Conservation (phyloP, 2,888 invertebrate species). For the Athripsodes cinereus region DNA sequence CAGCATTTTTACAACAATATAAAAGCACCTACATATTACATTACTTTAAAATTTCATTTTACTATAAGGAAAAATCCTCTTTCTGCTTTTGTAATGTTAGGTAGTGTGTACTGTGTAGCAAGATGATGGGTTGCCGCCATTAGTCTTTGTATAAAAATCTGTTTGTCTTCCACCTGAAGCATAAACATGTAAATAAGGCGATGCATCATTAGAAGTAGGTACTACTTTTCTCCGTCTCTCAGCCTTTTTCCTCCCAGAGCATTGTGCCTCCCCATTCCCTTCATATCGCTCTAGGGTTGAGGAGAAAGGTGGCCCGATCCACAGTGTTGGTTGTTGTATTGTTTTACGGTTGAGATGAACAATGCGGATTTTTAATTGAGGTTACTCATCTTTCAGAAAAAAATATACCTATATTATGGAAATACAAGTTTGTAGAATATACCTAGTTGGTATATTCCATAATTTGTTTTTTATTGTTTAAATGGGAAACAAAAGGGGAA, state of each 20-base stretch:
- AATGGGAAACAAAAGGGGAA: no score
- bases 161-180: constrained; percentile 24
- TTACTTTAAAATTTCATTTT: no score
- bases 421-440: no score
- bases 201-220: constrained; percentile 24
- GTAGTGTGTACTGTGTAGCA: no score
- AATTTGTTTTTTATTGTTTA: no score
- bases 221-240: constrained; percentile 1
- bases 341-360: background rate
- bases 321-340: background rate
- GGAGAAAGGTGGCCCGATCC: background rate
- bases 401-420: no score
- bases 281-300: background rate
- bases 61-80: no score
- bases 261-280: background rate
- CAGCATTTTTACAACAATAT: no score
- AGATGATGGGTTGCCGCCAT: constrained; percentile 10
- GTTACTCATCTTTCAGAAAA: no score
- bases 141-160: constrained; percentile 15
- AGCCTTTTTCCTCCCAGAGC: constrained; percentile 5
- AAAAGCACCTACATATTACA: no score
- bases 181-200: constrained; percentile 27
- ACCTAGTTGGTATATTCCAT: no score
- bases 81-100: no score
- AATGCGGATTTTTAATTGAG: background rate